Conservation (phyloP, 2,888 invertebrate genomes). For the Folsomia candida region DNA sequence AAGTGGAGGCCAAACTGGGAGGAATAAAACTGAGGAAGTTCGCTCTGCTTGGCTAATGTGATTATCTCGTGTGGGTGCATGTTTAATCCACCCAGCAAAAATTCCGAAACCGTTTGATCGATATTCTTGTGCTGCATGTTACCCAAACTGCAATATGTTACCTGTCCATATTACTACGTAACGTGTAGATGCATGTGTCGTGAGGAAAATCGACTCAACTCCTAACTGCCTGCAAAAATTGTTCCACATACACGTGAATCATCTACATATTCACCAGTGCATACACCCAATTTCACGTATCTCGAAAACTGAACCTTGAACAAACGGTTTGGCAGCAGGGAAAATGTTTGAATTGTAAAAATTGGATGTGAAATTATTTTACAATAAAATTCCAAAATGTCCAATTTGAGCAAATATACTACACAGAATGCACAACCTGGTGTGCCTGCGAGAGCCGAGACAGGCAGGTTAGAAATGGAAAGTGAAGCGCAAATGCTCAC, state of each 20-base stretch:
- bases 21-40: background rate
- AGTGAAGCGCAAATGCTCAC: background rate
- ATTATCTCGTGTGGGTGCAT: constrained; percentile 13
- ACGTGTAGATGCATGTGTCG: background rate
- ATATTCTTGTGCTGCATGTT: constrained; percentile 2
- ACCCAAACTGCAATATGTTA: background rate
- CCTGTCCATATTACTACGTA: background rate
- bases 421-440: background rate
- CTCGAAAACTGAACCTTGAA: no score
- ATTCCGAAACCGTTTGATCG: constrained; percentile 16
- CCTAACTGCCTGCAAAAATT: background rate
- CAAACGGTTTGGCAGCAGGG: no score
- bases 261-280: background rate
- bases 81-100: constrained; percentile 11
- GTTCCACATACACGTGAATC: background rate
- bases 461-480: background rate
- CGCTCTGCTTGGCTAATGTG: background rate
- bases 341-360: no score
- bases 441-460: background rate
- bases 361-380: background rate
- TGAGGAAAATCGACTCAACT: background rate
- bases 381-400: background rate
- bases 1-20: no score
- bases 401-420: no score
- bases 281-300: no score